phyloP scores from a whole-genome alignment of 2,797 vertebrate genomes.

The Tolypeutes matacus region DNA sequence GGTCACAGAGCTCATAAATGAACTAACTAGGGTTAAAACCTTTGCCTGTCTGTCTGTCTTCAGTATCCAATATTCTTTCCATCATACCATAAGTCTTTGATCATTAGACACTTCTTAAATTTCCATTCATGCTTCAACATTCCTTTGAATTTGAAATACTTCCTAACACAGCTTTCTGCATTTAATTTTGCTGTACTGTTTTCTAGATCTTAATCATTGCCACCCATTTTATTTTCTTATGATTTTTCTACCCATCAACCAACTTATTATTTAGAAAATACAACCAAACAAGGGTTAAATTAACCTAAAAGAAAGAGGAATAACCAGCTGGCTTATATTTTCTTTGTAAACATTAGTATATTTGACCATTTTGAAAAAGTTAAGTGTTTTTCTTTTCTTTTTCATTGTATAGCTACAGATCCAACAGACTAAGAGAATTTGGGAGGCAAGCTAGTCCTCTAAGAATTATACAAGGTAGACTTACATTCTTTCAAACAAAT shows the following conservation, averaged over 20 bases:
- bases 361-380: not conserved
- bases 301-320: not conserved
- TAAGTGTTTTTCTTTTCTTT: not conserved
- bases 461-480: not conserved
- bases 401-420: not conserved
- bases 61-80: not conserved
- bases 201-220: not conserved
- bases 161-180: not conserved
- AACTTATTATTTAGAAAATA: not conserved
- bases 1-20: not conserved
- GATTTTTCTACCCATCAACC: not conserved
- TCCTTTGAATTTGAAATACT: not conserved
- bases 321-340: not conserved
- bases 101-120: not conserved
- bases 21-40: not conserved
- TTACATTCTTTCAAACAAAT: not conserved
- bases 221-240: not conserved
- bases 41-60: too few species aligned
- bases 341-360: not conserved
- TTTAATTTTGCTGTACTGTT: not conserved
- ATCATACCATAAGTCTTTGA: not conserved
- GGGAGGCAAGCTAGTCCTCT: not conserved
- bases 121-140: not conserved
- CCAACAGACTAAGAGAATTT: not conserved
- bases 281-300: not conserved